These are phyloP conservation scores for Leucopsar rothschildi DNA, from an alignment of 2,113 vertebrate genomes.

Conservation along the genomic window DNA sequence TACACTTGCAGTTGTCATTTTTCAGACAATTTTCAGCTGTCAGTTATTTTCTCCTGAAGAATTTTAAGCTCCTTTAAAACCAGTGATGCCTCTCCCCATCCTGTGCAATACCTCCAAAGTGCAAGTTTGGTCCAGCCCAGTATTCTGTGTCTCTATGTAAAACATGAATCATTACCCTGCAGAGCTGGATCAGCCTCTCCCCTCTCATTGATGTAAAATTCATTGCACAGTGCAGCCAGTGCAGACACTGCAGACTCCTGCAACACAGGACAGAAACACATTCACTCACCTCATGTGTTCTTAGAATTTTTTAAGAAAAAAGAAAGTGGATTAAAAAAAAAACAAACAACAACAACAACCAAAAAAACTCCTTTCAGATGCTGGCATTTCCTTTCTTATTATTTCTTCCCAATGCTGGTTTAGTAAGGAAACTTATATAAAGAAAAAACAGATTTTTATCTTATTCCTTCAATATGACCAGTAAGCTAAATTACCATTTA, in stretches of 20 bases:
- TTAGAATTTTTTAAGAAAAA: neutral
- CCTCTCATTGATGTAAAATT: constrained; percentile 74
- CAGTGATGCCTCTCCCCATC: neutral
- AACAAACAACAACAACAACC: fast-evolving
- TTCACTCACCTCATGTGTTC: neutral
- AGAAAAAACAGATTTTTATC: neutral
- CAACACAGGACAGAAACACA: neutral
- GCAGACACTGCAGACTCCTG: constrained; percentile 82
- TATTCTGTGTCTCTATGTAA: neutral
- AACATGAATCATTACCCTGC: constrained; percentile 77
- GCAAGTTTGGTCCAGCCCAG: constrained; percentile 8
- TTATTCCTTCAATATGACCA: neutral
- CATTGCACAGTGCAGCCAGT: constrained; percentile 80
- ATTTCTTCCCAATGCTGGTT: neutral
- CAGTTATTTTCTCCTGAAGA: neutral
- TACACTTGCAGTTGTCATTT: neutral
- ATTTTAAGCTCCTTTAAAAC: neutral
- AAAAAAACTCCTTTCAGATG: neutral
- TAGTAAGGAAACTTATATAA: neutral
- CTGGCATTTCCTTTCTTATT: neutral
- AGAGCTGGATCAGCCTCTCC: constrained; percentile 72
- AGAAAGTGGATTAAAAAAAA: neutral
- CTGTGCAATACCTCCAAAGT: neutral
- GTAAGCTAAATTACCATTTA: neutral
- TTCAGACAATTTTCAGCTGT: neutral